Evolutionary conservation across 2,113 vertebrate genomes (phyloP).

Genomic region (Dromiciops gliroides): DNA sequence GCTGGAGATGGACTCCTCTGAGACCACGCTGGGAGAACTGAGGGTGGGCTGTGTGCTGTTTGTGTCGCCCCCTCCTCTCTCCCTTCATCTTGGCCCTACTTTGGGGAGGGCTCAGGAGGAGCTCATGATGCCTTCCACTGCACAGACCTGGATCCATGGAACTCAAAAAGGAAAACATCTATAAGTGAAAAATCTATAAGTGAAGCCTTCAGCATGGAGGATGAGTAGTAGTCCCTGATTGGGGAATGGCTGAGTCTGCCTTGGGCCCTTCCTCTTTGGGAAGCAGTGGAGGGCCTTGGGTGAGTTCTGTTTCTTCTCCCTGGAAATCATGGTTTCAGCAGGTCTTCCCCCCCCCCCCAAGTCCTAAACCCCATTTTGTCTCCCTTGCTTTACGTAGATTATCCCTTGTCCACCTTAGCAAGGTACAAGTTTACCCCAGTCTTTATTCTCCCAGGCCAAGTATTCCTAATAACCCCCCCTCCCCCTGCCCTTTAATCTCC

Average conservation of each 20-base stretch:
- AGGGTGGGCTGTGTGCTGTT: constrained; percentile 61
- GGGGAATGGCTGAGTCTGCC: background rate
- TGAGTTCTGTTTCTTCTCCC: background rate
- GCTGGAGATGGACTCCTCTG: constrained; percentile 54
- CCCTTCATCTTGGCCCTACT: background rate
- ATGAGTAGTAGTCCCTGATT: background rate
- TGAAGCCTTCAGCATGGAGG: background rate
- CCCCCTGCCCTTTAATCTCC: background rate
- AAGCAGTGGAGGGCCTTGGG: background rate
- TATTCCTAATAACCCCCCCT: no score
- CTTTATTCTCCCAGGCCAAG: background rate
- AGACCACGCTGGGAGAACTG: constrained; percentile 41
- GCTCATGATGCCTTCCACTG: background rate
- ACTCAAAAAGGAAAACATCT: background rate
- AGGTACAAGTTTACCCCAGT: background rate
- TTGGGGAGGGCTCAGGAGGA: background rate
- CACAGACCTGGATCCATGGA: background rate
- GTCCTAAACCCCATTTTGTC: background rate
- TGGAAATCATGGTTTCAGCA: background rate
- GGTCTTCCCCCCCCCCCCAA: background rate
- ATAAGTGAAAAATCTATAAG: no score
- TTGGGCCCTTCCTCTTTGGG: background rate
- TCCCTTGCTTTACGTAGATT: background rate
- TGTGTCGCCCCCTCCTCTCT: constrained; percentile 82
- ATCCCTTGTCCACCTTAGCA: background rate